Base-by-base conservation (phyloP, 2,113 vertebrate species). In the Sinocyclocheilus maitianheensis region DNA sequence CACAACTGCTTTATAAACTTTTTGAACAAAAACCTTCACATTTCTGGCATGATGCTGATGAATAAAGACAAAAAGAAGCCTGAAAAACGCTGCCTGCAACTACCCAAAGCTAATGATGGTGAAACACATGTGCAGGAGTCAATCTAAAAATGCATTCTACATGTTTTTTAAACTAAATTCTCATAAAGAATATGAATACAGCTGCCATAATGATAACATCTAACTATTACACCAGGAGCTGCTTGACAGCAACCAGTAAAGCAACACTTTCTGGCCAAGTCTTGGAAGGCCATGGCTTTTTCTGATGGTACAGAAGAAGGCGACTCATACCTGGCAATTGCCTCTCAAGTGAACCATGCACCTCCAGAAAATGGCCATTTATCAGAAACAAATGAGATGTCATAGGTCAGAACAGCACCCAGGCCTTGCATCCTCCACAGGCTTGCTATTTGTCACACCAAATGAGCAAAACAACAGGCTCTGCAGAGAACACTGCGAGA, bases 351-450 rank as follows among this genome's bases (percentile, higher is more conserved):
- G 83, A 85, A 92, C 84, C 88, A 80, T 58, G 26, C 14, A 24
- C 82, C 77, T 75, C 86, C 86, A 89, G 83, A 82, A 81, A 87
- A 85, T 16, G 63, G 86, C 89, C 90, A 91, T 94, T 77, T 90
- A 94, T 91, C 93, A 92, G 89, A 91, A 84, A 83, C 85, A 93
- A 34, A 86, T 91, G 91, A 91, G 72, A 46, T 91, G 91, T 91
- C 91, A 83, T 24, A 91, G 89, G 89, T 90, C 85, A 88, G 92
- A 86, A 80, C 58, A 90, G 91, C 87, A 90, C 91, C 60, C 86
- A 89, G 84, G 83, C 87, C 90, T 93, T 90, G 89, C 91, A 92
- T 90, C 88, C 89, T 92, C 91, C 40, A 91, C 90, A 80, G 78
- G 87, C 87, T 65, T 4, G 20, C 77, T 88, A 90, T 93, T 93